Conservation (phyloP, 2,797 vertebrate species). For the Microhierax caerulescens region DNA sequence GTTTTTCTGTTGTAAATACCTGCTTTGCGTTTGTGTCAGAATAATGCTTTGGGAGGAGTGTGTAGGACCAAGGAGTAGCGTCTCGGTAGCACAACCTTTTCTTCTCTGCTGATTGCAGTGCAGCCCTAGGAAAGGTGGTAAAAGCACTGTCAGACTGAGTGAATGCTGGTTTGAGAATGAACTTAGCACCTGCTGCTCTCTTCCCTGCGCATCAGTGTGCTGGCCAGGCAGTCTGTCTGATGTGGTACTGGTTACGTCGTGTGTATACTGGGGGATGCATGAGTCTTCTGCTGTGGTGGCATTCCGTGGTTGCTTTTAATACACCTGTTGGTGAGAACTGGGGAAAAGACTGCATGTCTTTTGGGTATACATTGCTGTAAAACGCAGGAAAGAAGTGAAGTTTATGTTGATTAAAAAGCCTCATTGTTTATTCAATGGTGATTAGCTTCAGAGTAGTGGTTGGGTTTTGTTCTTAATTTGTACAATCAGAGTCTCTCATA, state of each 20-base stretch:
- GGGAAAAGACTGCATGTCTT: not conserved
- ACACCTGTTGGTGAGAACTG: not conserved
- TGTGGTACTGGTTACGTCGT: not conserved
- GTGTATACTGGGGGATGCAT: too few relatives aligned
- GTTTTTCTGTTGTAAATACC: not conserved
- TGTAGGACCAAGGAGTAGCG: not conserved
- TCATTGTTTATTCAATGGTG: constrained; percentile 51
- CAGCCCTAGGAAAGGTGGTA: not conserved
- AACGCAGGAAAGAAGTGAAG: constrained; percentile 39
- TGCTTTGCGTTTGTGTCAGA: not conserved
- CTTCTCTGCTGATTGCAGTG: not conserved
- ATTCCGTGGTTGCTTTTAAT: not conserved
- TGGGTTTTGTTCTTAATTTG: constrained; percentile 40
- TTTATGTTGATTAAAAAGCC: constrained; percentile 29
- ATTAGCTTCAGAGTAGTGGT: constrained; percentile 51
- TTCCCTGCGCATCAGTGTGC: not conserved
- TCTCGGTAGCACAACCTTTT: not conserved
- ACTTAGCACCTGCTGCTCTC: not conserved
- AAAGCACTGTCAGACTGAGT: not conserved
- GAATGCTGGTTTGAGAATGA: not conserved
- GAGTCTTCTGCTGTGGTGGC: not conserved
- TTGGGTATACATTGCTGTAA: not conserved
- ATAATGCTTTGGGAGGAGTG: not conserved
- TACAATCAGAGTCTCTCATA: not conserved
- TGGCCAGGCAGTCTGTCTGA: not conserved